A percentile compares a stretch with the other conserved stretches of the same genome.
phyloP scores from a whole-genome alignment of 2,888 invertebrate species.

The Neoscelio sp. region DNA sequence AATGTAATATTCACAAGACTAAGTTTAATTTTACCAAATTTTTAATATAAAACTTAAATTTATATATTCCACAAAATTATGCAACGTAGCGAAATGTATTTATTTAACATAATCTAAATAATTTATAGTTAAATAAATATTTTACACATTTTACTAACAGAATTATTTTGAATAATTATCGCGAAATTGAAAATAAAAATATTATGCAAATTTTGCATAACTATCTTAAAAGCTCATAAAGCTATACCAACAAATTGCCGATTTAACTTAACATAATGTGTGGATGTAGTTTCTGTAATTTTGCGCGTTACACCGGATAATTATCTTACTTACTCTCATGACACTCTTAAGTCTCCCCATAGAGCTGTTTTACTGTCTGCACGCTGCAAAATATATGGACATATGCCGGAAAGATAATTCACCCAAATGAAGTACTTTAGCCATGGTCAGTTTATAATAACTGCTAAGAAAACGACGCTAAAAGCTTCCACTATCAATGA shows the following conservation, averaged over 20 bases:
- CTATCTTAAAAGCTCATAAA: slow-evolving; percentile 31
- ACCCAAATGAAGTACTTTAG: slow-evolving; percentile 62
- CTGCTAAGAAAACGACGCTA: slow-evolving; percentile 36
- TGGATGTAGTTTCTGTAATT: slow-evolving; percentile 56
- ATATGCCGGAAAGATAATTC: slow-evolving; percentile 57
- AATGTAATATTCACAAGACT: too few relatives aligned
- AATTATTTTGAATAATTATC: slow-evolving; percentile 22
- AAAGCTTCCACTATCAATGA: slow-evolving; percentile 34
- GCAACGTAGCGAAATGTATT: too few relatives aligned
- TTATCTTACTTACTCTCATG: slow-evolving; percentile 61
- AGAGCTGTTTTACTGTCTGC: slow-evolving; percentile 64
- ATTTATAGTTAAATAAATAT: too few relatives aligned
- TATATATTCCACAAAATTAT: too few relatives aligned
- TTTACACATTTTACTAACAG: too few relatives aligned
- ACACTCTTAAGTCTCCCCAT: slow-evolving; percentile 60
- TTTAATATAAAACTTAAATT: too few relatives aligned
- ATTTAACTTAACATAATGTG: slow-evolving; percentile 53
- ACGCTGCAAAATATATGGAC: slow-evolving; percentile 58
- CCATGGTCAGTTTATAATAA: slow-evolving; percentile 49
- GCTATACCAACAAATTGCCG: slow-evolving; percentile 54
- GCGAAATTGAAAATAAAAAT: too few relatives aligned
- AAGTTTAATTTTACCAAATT: too few relatives aligned
- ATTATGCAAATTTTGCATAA: slow-evolving; percentile 28
- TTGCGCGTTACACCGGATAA: slow-evolving; percentile 53
- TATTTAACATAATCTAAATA: too few relatives aligned